Evolutionary conservation across 2,888 invertebrate species (phyloP).

Genomic region (Rotaria macrura): DNA sequence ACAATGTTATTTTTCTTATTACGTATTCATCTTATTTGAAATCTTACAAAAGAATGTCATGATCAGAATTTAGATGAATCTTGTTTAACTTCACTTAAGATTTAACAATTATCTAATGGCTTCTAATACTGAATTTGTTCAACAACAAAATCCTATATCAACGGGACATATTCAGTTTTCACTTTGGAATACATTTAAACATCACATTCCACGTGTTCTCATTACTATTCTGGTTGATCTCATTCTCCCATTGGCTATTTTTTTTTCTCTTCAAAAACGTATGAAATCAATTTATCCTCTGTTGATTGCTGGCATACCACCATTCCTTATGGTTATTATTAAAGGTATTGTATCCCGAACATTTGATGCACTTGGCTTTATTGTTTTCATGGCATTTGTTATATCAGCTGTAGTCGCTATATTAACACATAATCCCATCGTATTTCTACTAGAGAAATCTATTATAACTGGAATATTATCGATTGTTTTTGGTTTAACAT

Average conservation of each 20-base stretch:
- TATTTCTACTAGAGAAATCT: not conserved
- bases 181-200: not conserved
- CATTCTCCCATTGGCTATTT: not conserved
- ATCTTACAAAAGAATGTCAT: too few species aligned
- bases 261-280: not conserved
- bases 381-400: not conserved
- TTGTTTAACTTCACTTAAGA: too few species aligned
- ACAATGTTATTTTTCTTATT: too few species aligned
- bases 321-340: not conserved
- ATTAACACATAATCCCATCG: not conserved
- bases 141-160: too few species aligned
- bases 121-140: too few species aligned
- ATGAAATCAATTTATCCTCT: not conserved
- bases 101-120: too few species aligned
- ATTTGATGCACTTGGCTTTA: not conserved
- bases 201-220: not conserved
- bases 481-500: not conserved
- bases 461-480: not conserved
- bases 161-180: not conserved
- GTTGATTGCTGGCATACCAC: not conserved
- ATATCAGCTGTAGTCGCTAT: not conserved
- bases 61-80: too few species aligned
- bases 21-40: too few species aligned
- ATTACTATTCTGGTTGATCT: not conserved
- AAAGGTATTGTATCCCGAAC: not conserved